Evolutionary conservation across 2,113 vertebrate species (phyloP).

Genomic region (Smithornis capensis): DNA sequence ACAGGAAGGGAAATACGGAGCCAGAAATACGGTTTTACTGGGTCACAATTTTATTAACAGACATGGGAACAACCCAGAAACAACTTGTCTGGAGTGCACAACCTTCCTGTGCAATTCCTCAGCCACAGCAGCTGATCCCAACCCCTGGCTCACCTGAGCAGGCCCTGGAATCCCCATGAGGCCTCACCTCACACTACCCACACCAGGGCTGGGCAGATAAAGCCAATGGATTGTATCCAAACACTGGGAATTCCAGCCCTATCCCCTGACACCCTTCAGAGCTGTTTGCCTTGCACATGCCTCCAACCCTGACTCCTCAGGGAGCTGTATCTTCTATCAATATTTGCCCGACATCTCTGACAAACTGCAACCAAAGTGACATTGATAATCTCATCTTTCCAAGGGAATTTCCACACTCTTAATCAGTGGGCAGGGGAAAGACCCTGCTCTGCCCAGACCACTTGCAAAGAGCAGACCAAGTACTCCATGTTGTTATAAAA

Average conservation of each 20-base stretch:
- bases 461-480: not conserved
- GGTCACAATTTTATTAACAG: conserved; percentile 10
- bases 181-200: not conserved
- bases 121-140: not conserved
- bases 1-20: not conserved
- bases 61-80: not conserved
- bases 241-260: not conserved
- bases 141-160: not conserved
- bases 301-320: not conserved
- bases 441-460: not conserved
- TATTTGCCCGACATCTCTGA: not conserved
- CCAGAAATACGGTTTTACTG: not conserved
- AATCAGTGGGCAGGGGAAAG: not conserved
- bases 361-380: not conserved
- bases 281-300: not conserved
- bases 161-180: not conserved
- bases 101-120: not conserved
- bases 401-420: not conserved
- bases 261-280: not conserved
- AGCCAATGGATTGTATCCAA: not conserved
- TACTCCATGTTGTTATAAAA: too few relatives aligned
- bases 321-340: not conserved
- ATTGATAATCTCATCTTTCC: not conserved
- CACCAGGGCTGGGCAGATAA: not conserved
- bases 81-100: accelerated